These are phyloP conservation scores for Channa maculata DNA, from an alignment of 2,113 vertebrate genomes.

Conservation along the genomic window DNA sequence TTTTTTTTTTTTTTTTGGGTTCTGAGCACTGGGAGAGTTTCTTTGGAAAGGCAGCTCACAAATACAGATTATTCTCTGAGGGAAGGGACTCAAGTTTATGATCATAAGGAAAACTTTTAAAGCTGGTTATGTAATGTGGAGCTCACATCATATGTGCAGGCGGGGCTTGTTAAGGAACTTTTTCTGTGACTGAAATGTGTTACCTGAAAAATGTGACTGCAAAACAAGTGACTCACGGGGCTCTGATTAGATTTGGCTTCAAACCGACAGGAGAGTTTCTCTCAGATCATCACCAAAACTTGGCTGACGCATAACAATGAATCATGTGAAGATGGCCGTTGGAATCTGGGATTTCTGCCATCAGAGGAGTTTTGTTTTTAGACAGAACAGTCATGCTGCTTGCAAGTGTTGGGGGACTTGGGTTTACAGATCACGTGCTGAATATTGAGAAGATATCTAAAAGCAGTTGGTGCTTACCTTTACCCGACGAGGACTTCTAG, in stretches of 20 bases:
- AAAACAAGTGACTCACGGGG: not conserved
- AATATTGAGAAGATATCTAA: too few species aligned
- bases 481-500: too few species aligned
- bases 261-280: not conserved
- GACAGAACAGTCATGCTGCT: not conserved
- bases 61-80: slow-evolving; percentile 27
- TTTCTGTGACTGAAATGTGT: too few species aligned
- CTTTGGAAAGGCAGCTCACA: slow-evolving; percentile 21
- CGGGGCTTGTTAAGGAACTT: not conserved
- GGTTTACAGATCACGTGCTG: too few species aligned
- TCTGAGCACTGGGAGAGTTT: not conserved
- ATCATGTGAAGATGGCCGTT: not conserved
- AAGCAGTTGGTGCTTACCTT: too few species aligned
- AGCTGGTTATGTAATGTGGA: slow-evolving; percentile 30
- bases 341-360: not conserved
- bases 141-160: not conserved
- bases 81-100: not conserved
- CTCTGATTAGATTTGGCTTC: not conserved
- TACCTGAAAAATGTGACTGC: not conserved
- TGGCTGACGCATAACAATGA: not conserved
- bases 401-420: not conserved
- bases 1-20: not conserved
- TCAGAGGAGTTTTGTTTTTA: not conserved
- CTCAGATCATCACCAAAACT: not conserved
- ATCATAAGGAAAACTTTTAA: not conserved